Evolutionary conservation across 2,888 invertebrate species (phyloP).

Genomic region (Lochmaea crataegi): DNA sequence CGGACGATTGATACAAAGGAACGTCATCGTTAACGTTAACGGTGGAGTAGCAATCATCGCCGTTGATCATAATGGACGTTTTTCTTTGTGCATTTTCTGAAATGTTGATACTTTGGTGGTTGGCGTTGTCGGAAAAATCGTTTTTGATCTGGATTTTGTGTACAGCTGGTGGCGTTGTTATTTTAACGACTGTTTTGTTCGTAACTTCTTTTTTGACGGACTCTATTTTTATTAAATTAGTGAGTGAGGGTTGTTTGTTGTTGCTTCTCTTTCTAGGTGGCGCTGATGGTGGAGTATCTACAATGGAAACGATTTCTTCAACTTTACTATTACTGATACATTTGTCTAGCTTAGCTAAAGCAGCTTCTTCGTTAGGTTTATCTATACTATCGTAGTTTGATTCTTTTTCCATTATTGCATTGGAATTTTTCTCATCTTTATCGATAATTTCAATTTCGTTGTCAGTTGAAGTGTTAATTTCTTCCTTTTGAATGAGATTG

Average conservation of each 20-base stretch:
- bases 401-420: not conserved
- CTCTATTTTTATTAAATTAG: conserved; percentile 47
- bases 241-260: conserved; percentile 57
- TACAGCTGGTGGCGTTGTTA: conserved; percentile 63
- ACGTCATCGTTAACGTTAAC: conserved; percentile 78
- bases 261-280: conserved; percentile 63
- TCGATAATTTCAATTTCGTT: not conserved
- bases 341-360: conserved; percentile 38
- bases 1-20: conserved; percentile 79
- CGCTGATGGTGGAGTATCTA: conserved; percentile 57
- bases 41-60: conserved; percentile 80
- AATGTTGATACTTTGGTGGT: conserved; percentile 55
- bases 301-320: conserved; percentile 18
- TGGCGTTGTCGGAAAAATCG: conserved; percentile 58
- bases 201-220: conserved; percentile 44
- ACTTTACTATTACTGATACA: conserved; percentile 30
- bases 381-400: not conserved
- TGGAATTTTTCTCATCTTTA: not conserved
- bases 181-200: conserved; percentile 67
- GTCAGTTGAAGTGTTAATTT: conserved; percentile 10
- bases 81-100: conserved; percentile 64
- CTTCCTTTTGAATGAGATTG: not conserved
- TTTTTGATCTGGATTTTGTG: conserved; percentile 70
- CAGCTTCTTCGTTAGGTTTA: conserved; percentile 31
- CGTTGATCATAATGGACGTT: conserved; percentile 80